Evolutionary conservation across 2,113 vertebrate species (phyloP), one percentile per base, ranked within the genome.

Genomic region (Syngnathus typhle): DNA sequence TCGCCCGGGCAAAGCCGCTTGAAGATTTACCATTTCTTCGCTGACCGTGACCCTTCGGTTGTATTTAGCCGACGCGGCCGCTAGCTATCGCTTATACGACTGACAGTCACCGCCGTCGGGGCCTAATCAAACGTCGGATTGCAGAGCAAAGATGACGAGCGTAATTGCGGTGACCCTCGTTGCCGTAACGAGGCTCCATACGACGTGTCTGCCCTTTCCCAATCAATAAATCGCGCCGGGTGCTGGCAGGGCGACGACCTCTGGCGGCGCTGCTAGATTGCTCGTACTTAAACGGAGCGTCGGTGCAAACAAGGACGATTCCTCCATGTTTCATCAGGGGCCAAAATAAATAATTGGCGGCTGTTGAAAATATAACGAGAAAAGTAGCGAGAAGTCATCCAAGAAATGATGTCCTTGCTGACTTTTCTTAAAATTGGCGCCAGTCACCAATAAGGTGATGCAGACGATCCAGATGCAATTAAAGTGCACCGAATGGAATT

Each of bases 211-310:
- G 60, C 72, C 67, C 55, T 37, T 64, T 72, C 56, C 44, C 69
- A 75, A 69, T 81, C 70, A 77, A 74, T 82, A 74, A 71, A 70
- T 74, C 55, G 60, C 67, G 44, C 27, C 9, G 12, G 63, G 65
- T 56, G 19, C 23, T 16, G 46, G 21, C 41, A 59, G 77, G 62
- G 64, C 52, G 41, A 62, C 6, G 19, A 67, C 39, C 67, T 63
- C 69, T 43, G 59, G 67, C 21, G 51, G 46, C 43, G 56, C 21
- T 15, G 54, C 64, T 60, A 59, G 68, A 69, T 39, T 71, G 64
- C 7, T 39, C 5, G 39, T 36, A 21, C 15, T 49, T 64, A 27
- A 68, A 60, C 39, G 16, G 41, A 15, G 58, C 21, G 23, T 7
- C 9, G 64, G 6, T 0, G 27, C 41, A 32, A 61, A 58, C 60